A percentile compares a stretch with the other conserved stretches of the same genome.
phyloP scores from a whole-genome alignment of 2,113 vertebrate genomes.

The Alectura lathami region DNA sequence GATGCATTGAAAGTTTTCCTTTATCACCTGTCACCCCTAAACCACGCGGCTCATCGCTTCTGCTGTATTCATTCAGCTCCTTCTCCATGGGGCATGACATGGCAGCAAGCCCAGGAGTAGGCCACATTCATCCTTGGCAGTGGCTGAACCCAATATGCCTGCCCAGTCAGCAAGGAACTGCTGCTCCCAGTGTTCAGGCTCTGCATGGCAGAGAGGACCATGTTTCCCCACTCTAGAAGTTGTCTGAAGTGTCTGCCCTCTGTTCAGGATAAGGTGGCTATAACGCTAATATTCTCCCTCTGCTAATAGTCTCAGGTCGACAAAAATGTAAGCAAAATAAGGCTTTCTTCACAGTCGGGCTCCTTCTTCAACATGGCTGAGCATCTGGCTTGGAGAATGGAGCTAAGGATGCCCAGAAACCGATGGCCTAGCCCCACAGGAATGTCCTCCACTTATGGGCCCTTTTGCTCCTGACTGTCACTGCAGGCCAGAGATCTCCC shows the following conservation, averaged over 20 bases:
- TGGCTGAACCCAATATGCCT: background rate
- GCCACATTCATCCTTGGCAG: background rate
- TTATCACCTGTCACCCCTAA: background rate
- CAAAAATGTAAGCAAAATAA: background rate
- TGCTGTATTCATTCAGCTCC: background rate
- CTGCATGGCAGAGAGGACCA: background rate
- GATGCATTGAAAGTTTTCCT: background rate
- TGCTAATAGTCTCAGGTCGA: background rate
- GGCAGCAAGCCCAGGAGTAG: background rate
- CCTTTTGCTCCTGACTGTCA: background rate
- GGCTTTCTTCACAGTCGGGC: background rate
- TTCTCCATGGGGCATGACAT: fast-evolving
- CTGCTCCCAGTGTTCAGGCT: background rate
- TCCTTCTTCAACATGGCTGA: background rate
- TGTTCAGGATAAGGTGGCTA: background rate
- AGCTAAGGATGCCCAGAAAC: background rate
- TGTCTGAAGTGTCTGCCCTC: background rate
- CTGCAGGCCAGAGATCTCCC: background rate
- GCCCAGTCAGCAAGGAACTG: background rate
- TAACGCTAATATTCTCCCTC: background rate
- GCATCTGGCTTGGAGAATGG: background rate
- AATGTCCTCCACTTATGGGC: background rate
- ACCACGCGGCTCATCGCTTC: background rate
- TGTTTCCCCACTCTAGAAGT: background rate
- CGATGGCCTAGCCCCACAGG: background rate